phyloP scores from a whole-genome alignment of 2,888 invertebrate species.

The Cabera pusaria region DNA sequence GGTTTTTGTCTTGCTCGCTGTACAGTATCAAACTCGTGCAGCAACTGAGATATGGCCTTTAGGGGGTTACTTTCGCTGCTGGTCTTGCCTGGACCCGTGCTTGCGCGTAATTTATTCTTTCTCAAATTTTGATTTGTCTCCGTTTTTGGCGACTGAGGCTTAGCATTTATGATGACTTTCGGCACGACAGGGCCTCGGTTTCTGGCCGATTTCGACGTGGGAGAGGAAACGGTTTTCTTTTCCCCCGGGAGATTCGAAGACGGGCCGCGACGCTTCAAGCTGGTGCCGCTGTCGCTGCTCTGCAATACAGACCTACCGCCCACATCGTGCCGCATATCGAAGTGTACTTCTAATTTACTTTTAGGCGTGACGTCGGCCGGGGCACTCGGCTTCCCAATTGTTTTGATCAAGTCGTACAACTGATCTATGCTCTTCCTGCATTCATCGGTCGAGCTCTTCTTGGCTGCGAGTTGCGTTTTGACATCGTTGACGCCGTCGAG shows the following conservation, averaged over 20 bases:
- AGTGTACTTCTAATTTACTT: constrained; percentile 27
- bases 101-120: constrained; percentile 42
- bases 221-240: constrained; percentile 38
- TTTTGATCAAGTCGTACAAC: constrained; percentile 65
- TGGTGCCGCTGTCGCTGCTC: constrained; percentile 62
- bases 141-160: constrained; percentile 40
- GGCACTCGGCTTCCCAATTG: constrained; percentile 41
- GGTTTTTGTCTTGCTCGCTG: constrained; percentile 52
- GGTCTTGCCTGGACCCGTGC: constrained; percentile 35
- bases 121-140: constrained; percentile 43
- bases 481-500: constrained; percentile 34
- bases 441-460: constrained; percentile 46
- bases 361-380: constrained; percentile 31
- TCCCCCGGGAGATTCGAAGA: constrained; percentile 56
- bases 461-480: constrained; percentile 24
- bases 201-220: constrained; percentile 28
- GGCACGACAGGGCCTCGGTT: constrained; percentile 42
- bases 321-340: constrained; percentile 26
- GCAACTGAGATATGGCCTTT: constrained; percentile 67
- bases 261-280: constrained; percentile 51
- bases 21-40: constrained; percentile 65
- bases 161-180: constrained; percentile 64
- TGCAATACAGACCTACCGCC: constrained; percentile 40
- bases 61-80: constrained; percentile 54
- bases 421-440: constrained; percentile 70